Conservation (phyloP, 2,888 invertebrate species). For the Azorinus chamasolen region DNA sequence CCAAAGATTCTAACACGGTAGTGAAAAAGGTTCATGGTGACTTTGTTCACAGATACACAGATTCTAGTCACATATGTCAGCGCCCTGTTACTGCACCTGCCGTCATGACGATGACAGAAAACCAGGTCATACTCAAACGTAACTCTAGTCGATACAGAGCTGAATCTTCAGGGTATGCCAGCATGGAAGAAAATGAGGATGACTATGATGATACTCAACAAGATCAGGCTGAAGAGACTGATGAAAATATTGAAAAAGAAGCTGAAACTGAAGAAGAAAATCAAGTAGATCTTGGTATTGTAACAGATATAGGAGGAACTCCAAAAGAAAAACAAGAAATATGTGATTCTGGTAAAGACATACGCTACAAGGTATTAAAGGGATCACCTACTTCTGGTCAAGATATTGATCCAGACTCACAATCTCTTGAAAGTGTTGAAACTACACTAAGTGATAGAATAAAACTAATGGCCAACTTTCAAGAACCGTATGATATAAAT, state of each 20-base stretch:
- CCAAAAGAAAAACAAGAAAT: conserved; percentile 5
- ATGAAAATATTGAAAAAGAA: background rate
- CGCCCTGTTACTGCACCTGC: conserved; percentile 73
- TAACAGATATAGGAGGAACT: background rate
- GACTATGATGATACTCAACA: background rate
- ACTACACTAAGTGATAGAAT: conserved; percentile 50
- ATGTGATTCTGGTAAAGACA: background rate
- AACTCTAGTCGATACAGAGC: conserved; percentile 18
- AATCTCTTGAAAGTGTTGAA: conserved; percentile 44
- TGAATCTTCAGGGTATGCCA: conserved; percentile 40
- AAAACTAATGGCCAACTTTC: conserved; percentile 20
- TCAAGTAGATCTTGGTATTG: background rate
- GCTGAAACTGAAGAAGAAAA: background rate
- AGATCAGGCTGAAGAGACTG: background rate
- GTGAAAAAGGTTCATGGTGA: conserved; percentile 67
- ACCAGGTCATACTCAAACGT: conserved; percentile 25
- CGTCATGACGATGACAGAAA: conserved; percentile 38
- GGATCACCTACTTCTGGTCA: background rate
- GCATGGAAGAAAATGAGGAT: conserved; percentile 29
- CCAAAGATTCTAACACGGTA: conserved; percentile 62
- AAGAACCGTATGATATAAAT: conserved; percentile 6
- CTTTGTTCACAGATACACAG: conserved; percentile 68
- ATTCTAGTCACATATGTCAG: conserved; percentile 45
- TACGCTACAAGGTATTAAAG: background rate
- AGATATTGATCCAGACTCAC: conserved; percentile 7